Base-by-base conservation (phyloP, 2,888 invertebrate genomes). In the Ichneumoninae sp. region DNA sequence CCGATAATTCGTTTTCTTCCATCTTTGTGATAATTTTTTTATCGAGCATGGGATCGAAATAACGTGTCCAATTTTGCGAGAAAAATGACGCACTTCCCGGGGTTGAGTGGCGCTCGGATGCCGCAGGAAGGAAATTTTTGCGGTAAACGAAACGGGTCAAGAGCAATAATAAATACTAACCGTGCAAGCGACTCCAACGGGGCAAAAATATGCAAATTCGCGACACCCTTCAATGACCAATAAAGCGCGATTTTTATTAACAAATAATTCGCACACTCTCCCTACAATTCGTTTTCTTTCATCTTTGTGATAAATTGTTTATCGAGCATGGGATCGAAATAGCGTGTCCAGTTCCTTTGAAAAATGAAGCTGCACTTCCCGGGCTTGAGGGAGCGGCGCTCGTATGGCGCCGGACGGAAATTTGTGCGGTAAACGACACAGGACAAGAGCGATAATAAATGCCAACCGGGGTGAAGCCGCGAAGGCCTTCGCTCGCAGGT, bases 381-480 rank as follows among this genome's bases (percentile, higher is more conserved):
- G 33, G 13, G 22, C 26, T 54, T 19, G 33, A 0, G 1, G 0
- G 60, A 1, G 4, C 16, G 60, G 33, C 6, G 62, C 4, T 13
- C 16, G 30, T 5, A 30, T 26, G 16, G 33, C 47, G n/a, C 22
- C 33, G 65, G 75, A 79, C 82, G 81, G 76, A 80, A 82, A 69
- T 74, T 22, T 33, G 16, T 69, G 84, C 19, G 76, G 71, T 80
- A 72, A 82, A 62, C 62, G 69, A 52, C 71, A 47, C 44, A 33
- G 57, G 33, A 44, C 75, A 79, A 71, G 75, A 80, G 72, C 33
- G 68, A 80, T 72, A 82, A 62, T 77, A 85, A 85, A 85, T 80
- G 82, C 54, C 62, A 60, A 62, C 66, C 66, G 82, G 76, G 16
- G 3, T 10, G 40, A 85, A 65, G 68, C 65, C 76, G 40, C n/a